phyloP scores from a whole-genome alignment of 2,113 vertebrate genomes.

The Bombycilla garrulus region DNA sequence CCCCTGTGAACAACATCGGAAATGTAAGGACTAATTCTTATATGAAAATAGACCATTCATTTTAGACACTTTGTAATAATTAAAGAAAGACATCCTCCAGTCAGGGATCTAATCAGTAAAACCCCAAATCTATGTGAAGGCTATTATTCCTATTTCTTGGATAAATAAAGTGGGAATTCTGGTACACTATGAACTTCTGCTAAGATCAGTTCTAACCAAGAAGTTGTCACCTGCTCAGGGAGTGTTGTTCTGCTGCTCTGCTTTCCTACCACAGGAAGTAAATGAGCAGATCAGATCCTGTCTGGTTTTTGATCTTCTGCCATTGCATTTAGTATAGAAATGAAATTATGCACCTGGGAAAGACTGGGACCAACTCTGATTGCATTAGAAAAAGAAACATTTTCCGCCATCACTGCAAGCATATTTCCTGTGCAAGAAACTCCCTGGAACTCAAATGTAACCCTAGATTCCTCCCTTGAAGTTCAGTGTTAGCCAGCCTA shows the following conservation, averaged over 20 bases:
- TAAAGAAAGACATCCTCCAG: neutral
- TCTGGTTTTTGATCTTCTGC: neutral
- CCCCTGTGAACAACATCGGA: neutral
- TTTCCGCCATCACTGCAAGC: neutral
- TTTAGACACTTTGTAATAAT: neutral
- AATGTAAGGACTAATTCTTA: neutral
- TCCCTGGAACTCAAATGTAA: neutral
- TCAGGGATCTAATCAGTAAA: neutral
- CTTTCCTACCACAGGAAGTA: neutral
- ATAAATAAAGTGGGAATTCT: neutral
- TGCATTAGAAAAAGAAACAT: neutral
- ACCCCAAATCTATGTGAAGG: neutral
- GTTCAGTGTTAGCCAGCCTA: neutral
- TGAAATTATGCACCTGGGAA: neutral
- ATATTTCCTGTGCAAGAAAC: neutral
- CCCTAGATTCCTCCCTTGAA: neutral
- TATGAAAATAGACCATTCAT: neutral
- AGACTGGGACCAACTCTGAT: neutral
- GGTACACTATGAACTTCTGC: neutral
- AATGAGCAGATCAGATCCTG: neutral
- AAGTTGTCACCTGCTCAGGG: neutral
- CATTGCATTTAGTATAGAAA: neutral
- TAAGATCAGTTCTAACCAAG: neutral
- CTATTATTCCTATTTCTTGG: neutral
- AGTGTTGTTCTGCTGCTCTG: neutral